Evolutionary conservation across 2,888 invertebrate species (phyloP), one percentile per base, ranked within the genome.

Genomic region (Platycheirus albimanus): DNA sequence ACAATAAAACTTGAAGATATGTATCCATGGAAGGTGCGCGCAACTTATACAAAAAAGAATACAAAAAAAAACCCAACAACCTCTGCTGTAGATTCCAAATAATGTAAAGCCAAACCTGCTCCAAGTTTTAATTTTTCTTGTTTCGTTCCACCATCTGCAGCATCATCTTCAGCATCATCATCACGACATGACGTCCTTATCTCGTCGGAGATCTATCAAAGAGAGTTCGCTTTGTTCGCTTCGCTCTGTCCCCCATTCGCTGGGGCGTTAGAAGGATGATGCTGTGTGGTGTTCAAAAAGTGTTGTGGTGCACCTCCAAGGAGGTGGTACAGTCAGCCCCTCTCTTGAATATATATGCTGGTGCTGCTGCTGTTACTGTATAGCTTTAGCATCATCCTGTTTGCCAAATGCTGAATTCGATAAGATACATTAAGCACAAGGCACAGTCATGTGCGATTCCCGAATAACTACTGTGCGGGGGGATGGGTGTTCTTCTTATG

Each of bases 121-220:
- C 49, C 69, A 83, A 83, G 33, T 56, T 67, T 61, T 19, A 45
- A 33, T 67, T 72, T 49, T 54, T 49, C 38, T 72, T 64, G 45
- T 69, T 75, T 43, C 58, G 51, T 75, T 69, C 58, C 64, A 75
- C 83, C 83, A 83, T 83, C 83, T 81, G 85, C 84, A 85, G 84
- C 77, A 79, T 79, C 85, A 85, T 84, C 84, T 76, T 79, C 79
- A 74, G 83, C 78, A 63, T 81, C 81, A 71, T 81, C 81, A 81
- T 81, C 81, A 74, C 83, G 58, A 83, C 83, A 83, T 83, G 83
- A 77, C 83, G 74, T 86, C 86, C 87, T 90, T 90, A 90, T 90
- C 90, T 87, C 85, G 90, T 89, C 90, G 90, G 90, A 90, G 87
- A 90, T 90, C 90, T 90, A 87, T 88, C 88, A 90, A 90, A 90